Evolutionary conservation across 2,113 vertebrate species (phyloP), one percentile per base, ranked within the genome.

Genomic region (Crotalus tigris): DNA sequence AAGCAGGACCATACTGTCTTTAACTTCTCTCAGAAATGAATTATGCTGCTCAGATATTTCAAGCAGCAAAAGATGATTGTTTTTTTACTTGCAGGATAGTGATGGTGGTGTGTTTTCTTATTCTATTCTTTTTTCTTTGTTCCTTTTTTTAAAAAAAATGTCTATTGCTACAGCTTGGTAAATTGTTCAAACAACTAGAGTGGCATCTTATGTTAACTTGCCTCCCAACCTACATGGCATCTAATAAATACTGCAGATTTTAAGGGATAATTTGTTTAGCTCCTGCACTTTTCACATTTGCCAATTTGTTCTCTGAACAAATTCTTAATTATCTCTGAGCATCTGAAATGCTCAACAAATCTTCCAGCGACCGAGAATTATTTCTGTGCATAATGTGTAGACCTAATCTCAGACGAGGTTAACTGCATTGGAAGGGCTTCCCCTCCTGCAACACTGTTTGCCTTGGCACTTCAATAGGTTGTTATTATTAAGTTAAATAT

Each of bases 291-390:
- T 98, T 96, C 96, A 96, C 95, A 90, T 93, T 97, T 95, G 85
- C 89, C 85, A 94, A 97, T 98, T 97, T 97, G 94, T 96, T 96
- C 96, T 61, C 94, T 93, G 96, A 97, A 94, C 95, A 97, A 98
- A 97, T 97, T 96, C 96, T 96, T 96, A 95, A 95, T 97, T 97
- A 95, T 96, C 95, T 95, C 89, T 75, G 94, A 95, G 96, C 75
- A 87, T 58, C 90, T 92, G 97, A 96, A 96, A 96, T 61, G 96
- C 97, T 97, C 92, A 57, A 94, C 95, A 95, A 94, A 96, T 93
- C 97, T 94, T 90, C 19, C 89, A 94, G 94, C 93, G 59, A 85
- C 93, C 54, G 85, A 96, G 5, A 96, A 94, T 95, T 97, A 92
- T 95, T 97, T 94, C 96, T 95, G 95, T 97, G 96, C 96, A 93